Evolutionary conservation across 2,888 invertebrate species (phyloP), one percentile per base, ranked within the genome.

Genomic region (Callinectes sapidus): DNA sequence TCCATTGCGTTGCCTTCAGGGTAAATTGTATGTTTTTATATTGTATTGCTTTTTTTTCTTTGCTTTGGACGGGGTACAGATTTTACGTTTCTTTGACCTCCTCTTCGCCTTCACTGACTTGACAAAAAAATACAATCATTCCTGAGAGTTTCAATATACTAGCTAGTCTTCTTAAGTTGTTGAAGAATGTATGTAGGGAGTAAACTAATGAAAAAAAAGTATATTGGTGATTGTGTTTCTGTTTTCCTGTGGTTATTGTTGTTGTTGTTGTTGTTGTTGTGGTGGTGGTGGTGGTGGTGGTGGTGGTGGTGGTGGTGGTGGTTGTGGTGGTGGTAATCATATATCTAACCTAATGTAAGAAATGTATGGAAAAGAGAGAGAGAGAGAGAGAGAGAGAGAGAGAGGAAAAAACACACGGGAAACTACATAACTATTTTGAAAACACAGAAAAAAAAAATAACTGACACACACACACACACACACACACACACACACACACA

Each of bases 401-500:
- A 10, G 10, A 48, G 48, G 10, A 8, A 10, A 8, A 48, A 8
- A 48, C 0, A 48, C 3, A 48, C 48, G 48, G 48, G 48, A 48
- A 48, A 8, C 48, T 48, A 48, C 8, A 8, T 48, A 48, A 48
- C 48, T 6, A 48, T 48, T 48, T 48, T 48, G 48, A 48, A 0
- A 48, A 5, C 48, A 8, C 6, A 48, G 48, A 48, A 48, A 39
- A 39, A 39, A 39, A 48, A 48, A 48, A 48, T 0, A 48, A 48
- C 48, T 6, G 8, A 8, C 8, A 48, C 48, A 48, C 48, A 48
- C 48, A 48, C n/a, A 87, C 42, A 87, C 48, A 87, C 18, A 87
- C 48, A 87, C 87, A 35, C 48, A 87, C 35, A 35, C 48, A 87
- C 39, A 87, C 48, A 87, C 48, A 87, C 87, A 87, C 48, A 87